These are phyloP conservation scores for Axea sp. DNA, from an alignment of 2,888 invertebrate species.

Conservation along the genomic window DNA sequence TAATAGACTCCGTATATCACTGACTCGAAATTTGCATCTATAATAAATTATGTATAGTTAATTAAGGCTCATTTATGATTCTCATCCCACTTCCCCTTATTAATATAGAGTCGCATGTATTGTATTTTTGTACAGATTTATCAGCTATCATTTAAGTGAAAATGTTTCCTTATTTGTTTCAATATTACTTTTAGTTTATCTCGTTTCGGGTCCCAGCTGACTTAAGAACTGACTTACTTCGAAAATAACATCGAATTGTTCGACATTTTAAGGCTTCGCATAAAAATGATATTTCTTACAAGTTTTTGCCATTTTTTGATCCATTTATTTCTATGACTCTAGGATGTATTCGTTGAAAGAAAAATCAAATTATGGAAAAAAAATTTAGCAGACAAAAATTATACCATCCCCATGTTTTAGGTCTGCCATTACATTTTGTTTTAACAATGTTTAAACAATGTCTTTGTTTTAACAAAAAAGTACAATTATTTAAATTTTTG, in stretches of 20 bases:
- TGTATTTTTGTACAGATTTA: constrained; percentile 65
- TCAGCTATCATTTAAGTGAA: constrained; percentile 72
- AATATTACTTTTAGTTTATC: constrained; percentile 57
- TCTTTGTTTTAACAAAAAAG: too few species aligned
- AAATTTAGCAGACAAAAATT: too few species aligned
- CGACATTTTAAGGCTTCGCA: constrained; percentile 65
- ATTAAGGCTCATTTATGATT: constrained; percentile 69
- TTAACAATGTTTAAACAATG: too few species aligned
- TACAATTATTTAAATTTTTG: too few species aligned
- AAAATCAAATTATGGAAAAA: too few species aligned
- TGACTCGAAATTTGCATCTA: constrained; percentile 68
- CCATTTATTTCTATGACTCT: constrained; percentile 24
- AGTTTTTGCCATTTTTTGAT: constrained; percentile 22
- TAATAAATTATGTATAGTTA: constrained; percentile 68
- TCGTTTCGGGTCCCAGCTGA: constrained; percentile 73
- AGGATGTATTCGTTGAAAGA: constrained; percentile 1
- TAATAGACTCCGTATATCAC: constrained; percentile 72
- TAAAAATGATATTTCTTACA: constrained; percentile 37
- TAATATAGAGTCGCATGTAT: constrained; percentile 52
- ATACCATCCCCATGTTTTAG: too few species aligned
- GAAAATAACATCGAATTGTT: constrained; percentile 49
- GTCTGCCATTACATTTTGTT: too few species aligned
- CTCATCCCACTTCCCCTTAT: constrained; percentile 53
- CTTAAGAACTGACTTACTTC: constrained; percentile 71
- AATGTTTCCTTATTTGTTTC: constrained; percentile 58